These are phyloP conservation scores for Nanorana parkeri DNA, from an alignment of 2,113 vertebrate genomes.

Conservation along the genomic window DNA sequence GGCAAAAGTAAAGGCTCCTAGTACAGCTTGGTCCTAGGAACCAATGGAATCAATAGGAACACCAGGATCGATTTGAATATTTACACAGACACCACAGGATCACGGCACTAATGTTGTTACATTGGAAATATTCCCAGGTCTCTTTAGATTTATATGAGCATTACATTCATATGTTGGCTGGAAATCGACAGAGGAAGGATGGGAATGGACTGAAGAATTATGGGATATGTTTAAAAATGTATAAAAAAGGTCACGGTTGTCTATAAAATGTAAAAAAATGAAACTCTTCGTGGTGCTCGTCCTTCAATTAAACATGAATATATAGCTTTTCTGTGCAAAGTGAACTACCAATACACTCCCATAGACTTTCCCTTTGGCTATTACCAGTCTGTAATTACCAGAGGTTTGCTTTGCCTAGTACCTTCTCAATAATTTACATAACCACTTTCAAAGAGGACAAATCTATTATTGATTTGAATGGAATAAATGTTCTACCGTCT, in stretches of 20 bases:
- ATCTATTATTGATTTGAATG: constrained; percentile 45
- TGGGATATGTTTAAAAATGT: too few relatives aligned
- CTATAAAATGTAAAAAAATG: neutral
- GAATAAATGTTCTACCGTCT: constrained; percentile 14
- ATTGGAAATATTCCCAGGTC: too few relatives aligned
- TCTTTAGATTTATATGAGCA: too few relatives aligned
- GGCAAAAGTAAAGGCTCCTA: too few relatives aligned
- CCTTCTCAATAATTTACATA: constrained; percentile 42
- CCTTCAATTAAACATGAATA: constrained; percentile 21
- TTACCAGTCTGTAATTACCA: constrained; percentile 44
- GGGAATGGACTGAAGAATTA: too few relatives aligned
- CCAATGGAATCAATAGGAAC: too few relatives aligned
- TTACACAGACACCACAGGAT: too few relatives aligned
- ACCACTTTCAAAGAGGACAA: constrained; percentile 29
- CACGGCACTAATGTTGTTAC: too few relatives aligned
- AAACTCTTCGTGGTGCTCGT: neutral
- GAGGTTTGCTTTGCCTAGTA: constrained; percentile 42
- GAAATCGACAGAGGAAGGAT: too few relatives aligned
- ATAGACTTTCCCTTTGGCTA: constrained; percentile 9
- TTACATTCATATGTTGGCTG: too few relatives aligned
- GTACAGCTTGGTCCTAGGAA: too few relatives aligned
- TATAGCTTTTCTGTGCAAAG: constrained; percentile 3
- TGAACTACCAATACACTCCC: constrained; percentile 23
- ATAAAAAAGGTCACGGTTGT: neutral
- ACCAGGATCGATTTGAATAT: too few relatives aligned